phyloP scores from a whole-genome alignment of 2,113 vertebrate species.

The Odocoileus hemionus region DNA sequence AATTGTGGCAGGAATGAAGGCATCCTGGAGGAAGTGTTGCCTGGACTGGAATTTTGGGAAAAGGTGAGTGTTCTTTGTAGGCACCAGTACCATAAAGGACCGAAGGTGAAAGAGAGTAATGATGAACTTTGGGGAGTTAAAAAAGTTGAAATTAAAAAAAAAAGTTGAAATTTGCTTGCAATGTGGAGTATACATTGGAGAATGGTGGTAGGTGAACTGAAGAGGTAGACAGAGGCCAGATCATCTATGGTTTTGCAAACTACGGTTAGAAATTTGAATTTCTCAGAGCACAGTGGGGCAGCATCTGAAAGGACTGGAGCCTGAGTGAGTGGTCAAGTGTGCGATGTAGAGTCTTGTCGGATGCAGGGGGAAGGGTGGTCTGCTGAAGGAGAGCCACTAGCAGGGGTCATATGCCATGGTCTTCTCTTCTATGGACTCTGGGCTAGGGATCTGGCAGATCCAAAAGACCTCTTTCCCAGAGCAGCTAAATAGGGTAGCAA shows the following conservation, averaged over 20 bases:
- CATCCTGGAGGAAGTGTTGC: not conserved
- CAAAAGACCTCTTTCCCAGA: not conserved
- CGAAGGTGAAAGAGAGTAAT: not conserved
- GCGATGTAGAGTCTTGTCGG: not conserved
- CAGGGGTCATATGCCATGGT: rapidly evolving
- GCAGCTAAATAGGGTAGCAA: not conserved
- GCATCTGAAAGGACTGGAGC: not conserved
- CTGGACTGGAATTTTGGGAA: not conserved
- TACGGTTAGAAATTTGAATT: not conserved
- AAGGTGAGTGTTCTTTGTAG: not conserved
- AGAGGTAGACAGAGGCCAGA: not conserved
- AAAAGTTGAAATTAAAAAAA: too few relatives aligned
- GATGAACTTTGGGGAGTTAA: not conserved
- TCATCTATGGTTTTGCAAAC: too few relatives aligned
- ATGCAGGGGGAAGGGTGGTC: not conserved
- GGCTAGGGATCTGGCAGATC: not conserved
- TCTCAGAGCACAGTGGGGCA: rapidly evolving
- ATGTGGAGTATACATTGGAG: not conserved
- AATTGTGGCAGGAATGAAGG: too few relatives aligned
- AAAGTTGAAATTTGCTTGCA: not conserved
- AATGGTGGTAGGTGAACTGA: not conserved
- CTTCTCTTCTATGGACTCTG: not conserved
- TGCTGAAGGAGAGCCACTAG: not conserved
- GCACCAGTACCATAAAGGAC: not conserved
- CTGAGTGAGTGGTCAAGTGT: too few relatives aligned